phyloP scores from a whole-genome alignment of 2,797 vertebrate species.

The Synaphobranchus kaupii region DNA sequence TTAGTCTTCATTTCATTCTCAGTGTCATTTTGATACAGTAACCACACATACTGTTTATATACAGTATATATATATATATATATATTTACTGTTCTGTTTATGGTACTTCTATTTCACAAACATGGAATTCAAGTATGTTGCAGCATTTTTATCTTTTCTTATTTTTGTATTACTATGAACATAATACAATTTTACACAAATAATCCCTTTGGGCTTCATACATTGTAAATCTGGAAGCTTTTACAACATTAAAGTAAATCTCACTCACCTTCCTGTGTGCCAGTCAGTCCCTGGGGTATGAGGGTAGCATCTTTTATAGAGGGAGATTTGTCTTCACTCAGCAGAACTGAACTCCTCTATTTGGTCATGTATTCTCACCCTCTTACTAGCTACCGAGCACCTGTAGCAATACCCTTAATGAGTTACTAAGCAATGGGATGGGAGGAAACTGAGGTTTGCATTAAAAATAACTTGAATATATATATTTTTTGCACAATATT shows the following conservation, averaged over 20 bases:
- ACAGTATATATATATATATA: not conserved
- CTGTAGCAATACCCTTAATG: not conserved
- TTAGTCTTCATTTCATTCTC: not conserved
- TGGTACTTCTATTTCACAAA: not conserved
- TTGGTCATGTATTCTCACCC: conserved; percentile 58
- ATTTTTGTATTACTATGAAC: not conserved
- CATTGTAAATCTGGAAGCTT: not conserved
- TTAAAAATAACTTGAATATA: not conserved
- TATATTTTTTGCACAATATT: not conserved
- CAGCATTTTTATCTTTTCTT: not conserved
- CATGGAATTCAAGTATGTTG: not conserved
- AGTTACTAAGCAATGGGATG: not conserved
- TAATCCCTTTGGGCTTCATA: too few species aligned
- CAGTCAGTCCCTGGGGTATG: conserved; percentile 47
- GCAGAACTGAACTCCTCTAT: conserved; percentile 55
- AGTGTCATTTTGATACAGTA: not conserved
- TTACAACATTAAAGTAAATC: not conserved
- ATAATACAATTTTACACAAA: not conserved
- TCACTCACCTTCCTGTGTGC: conserved; percentile 65
- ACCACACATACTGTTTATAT: not conserved
- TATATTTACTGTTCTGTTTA: too few species aligned
- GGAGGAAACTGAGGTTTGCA: not conserved
- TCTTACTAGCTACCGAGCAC: conserved; percentile 10
- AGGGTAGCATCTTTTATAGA: conserved; percentile 57
- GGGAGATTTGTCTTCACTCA: conserved; percentile 51